Evolutionary conservation across 2,888 invertebrate genomes (phyloP).

Genomic region (Eristalis pertinax): DNA sequence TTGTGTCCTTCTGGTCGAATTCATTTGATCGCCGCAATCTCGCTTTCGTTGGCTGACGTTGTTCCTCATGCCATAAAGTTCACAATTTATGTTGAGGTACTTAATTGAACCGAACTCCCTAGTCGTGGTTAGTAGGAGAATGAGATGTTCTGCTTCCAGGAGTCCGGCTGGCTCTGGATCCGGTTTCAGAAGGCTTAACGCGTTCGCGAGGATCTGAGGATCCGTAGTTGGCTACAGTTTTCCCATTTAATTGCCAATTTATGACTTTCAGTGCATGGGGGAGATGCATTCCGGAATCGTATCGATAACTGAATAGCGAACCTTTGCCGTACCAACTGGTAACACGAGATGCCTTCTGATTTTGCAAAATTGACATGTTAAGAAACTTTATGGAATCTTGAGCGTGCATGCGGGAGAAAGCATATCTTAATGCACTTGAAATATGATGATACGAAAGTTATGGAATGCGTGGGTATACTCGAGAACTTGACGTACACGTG

Average conservation of each 20-base stretch:
- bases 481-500: too few relatives aligned
- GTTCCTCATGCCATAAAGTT: constrained; percentile 53
- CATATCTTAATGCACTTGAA: background rate
- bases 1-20: background rate
- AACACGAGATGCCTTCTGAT: constrained; percentile 19
- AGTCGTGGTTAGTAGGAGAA: background rate
- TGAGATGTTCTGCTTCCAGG: constrained; percentile 25
- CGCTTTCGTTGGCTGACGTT: constrained; percentile 54
- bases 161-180: constrained; percentile 9
- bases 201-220: background rate
- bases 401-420: constrained; percentile 3
- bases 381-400: constrained; percentile 34
- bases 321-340: constrained; percentile 3
- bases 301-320: constrained; percentile 27
- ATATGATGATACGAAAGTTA: constrained; percentile 1
- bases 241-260: constrained; percentile 64
- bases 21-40: constrained; percentile 42
- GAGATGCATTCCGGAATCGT: constrained; percentile 31
- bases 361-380: constrained; percentile 40
- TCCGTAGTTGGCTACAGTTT: constrained; percentile 38
- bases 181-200: constrained; percentile 28
- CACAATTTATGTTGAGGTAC: constrained; percentile 62
- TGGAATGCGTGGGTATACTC: background rate
- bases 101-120: constrained; percentile 66
- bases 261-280: constrained; percentile 29